Conservation (phyloP, 2,888 invertebrate species). For the Troglohyphantes excavatus region DNA sequence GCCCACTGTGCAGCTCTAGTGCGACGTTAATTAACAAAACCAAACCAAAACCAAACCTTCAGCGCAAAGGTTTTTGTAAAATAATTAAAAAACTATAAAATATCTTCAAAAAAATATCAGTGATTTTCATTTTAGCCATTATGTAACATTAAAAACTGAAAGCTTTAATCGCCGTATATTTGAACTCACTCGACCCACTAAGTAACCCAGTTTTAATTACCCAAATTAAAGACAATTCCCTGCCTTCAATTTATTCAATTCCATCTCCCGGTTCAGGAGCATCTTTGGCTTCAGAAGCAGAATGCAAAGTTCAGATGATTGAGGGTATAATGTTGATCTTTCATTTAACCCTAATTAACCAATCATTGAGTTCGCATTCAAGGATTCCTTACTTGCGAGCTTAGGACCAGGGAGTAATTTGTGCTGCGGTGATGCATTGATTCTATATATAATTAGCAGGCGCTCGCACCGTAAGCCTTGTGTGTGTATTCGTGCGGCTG, state of each 20-base stretch:
- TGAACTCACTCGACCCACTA: too few relatives aligned
- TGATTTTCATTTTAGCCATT: too few relatives aligned
- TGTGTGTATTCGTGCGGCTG: conserved; percentile 15
- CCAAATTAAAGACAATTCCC: too few relatives aligned
- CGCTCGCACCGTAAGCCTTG: conserved; percentile 22
- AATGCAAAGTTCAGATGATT: not conserved
- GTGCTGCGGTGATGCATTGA: conserved; percentile 64
- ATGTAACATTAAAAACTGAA: too few relatives aligned
- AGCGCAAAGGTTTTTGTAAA: too few relatives aligned
- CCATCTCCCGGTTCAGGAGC: not conserved
- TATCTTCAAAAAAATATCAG: too few relatives aligned
- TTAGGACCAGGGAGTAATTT: conserved; percentile 49
- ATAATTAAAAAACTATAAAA: too few relatives aligned
- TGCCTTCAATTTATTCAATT: not conserved
- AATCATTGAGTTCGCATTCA: conserved; percentile 59
- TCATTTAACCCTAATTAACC: conserved; percentile 71
- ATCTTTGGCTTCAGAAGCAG: not conserved
- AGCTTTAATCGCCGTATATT: too few relatives aligned
- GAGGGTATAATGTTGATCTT: conserved; percentile 41
- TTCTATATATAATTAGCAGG: conserved; percentile 64
- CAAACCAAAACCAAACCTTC: too few relatives aligned
- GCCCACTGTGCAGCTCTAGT: too few relatives aligned
- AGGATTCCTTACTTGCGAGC: conserved; percentile 37
- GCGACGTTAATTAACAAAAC: too few relatives aligned
- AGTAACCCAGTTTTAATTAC: too few relatives aligned